A percentile compares a stretch with the other conserved stretches of the same genome.
phyloP scores from a whole-genome alignment of 1,140 invertebrate genomes.

The Formica selysi region DNA sequence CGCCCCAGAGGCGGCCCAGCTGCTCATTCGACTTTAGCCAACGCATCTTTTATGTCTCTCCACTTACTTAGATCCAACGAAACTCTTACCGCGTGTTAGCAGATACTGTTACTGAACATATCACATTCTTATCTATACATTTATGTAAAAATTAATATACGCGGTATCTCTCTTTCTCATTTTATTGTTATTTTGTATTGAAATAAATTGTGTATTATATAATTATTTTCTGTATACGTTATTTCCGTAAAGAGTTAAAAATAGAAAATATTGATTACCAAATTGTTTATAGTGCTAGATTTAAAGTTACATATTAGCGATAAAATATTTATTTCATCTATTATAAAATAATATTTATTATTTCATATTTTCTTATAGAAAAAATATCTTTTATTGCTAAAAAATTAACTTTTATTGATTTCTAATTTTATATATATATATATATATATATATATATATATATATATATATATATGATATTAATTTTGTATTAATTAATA shows the following conservation, averaged over 20 bases:
- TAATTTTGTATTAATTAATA: neutral
- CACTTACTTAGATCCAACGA: conserved; percentile 17
- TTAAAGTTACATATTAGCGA: too few species aligned
- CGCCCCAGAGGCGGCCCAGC: conserved; percentile 78
- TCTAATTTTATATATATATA: too few species aligned
- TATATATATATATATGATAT: neutral
- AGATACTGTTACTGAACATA: neutral
- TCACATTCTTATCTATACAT: neutral
- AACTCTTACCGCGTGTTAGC: neutral
- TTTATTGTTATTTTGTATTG: neutral
- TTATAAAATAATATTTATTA: too few species aligned
- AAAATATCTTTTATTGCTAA: too few species aligned
- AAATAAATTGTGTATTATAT: neutral
- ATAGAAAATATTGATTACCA: too few species aligned
- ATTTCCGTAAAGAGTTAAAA: too few species aligned
- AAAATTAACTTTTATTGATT: too few species aligned
- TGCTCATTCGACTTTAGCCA: conserved; percentile 68
- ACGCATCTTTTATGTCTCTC: conserved; percentile 54
- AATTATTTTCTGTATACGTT: too few species aligned
- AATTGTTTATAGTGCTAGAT: too few species aligned
- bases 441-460: neutral
- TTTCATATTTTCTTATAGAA: too few species aligned
- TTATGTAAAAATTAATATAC: neutral
- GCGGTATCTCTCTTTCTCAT: neutral
- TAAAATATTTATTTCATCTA: too few species aligned